phyloP scores from a whole-genome alignment of 2,113 vertebrate genomes.

The Dromiciops gliroides region DNA sequence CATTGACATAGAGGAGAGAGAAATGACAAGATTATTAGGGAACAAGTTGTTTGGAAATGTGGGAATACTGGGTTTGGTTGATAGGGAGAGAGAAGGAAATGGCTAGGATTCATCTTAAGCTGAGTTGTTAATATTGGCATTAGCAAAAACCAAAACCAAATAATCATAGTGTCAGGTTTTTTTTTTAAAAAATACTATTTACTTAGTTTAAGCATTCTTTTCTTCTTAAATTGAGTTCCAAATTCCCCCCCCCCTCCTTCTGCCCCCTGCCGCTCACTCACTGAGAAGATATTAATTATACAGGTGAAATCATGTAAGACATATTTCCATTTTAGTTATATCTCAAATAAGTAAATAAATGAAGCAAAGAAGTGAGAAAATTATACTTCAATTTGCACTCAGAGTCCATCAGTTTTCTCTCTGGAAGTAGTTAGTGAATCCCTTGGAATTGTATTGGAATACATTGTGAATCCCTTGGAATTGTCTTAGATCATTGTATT shows the following conservation, averaged over 20 bases:
- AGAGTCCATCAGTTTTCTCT: not conserved
- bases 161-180: not conserved
- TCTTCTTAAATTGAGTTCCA: not conserved
- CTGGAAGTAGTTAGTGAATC: not conserved
- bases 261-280: not conserved
- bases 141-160: constrained; percentile 25
- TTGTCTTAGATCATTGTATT: not conserved
- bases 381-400: not conserved
- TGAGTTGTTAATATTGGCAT: not conserved
- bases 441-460: not conserved
- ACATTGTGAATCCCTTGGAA: not conserved
- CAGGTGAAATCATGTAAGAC: not conserved
- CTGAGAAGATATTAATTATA: not conserved
- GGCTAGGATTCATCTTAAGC: constrained; percentile 43
- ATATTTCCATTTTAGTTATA: not conserved
- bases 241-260: not conserved
- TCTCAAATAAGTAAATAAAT: not conserved
- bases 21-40: constrained; percentile 57
- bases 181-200: not conserved
- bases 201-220: not conserved
- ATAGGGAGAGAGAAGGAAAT: constrained; percentile 44
- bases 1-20: constrained; percentile 35
- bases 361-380: not conserved
- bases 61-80: not conserved
- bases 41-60: constrained; percentile 18